A percentile compares a stretch with the other conserved stretches of the same genome.
These are phyloP conservation scores for Epizoanthus rinbou DNA, from an alignment of 92 coral and sea anemone species.

Conservation along the genomic window DNA sequence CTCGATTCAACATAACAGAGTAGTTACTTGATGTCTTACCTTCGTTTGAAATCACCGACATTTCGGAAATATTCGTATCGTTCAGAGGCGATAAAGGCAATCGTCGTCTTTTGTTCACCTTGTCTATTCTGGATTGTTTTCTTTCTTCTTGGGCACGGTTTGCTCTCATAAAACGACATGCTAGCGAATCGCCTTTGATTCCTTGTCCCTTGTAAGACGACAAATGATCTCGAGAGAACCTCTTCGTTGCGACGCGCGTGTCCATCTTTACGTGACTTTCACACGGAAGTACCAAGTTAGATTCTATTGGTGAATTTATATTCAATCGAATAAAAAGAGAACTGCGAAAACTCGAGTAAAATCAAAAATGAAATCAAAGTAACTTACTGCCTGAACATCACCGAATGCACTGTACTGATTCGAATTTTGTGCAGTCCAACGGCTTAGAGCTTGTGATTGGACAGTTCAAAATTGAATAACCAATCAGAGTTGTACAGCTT, in stretches of 20 bases:
- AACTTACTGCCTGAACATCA: too few species aligned
- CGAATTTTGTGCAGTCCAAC: constrained; percentile 23
- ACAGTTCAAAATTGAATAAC: constrained; percentile 8
- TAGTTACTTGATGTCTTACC: background rate
- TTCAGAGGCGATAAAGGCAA: constrained; percentile 30
- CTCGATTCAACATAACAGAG: too few species aligned
- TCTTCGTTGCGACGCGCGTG: constrained; percentile 15
- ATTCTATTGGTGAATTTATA: background rate
- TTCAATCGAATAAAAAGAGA: background rate
- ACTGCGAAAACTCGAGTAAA: background rate
- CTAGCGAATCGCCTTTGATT: constrained; percentile 27
- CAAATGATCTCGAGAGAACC: background rate
- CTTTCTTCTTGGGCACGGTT: constrained; percentile 28
- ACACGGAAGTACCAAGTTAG: background rate
- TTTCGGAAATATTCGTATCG: constrained; percentile 12
- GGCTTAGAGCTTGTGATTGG: constrained; percentile 20
- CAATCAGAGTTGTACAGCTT: background rate
- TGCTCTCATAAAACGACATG: constrained; percentile 28
- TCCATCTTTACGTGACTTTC: constrained; percentile 22
- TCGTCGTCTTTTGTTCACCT: constrained; percentile 34
- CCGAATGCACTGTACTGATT: constrained; percentile 7
- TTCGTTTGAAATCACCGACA: background rate
- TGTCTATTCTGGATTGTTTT: constrained; percentile 21
- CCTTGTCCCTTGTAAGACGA: constrained; percentile 31
- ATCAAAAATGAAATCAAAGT: too few species aligned